These are phyloP conservation scores for Prenolepis imparis DNA, from an alignment of 2,888 invertebrate species.

Conservation along the genomic window DNA sequence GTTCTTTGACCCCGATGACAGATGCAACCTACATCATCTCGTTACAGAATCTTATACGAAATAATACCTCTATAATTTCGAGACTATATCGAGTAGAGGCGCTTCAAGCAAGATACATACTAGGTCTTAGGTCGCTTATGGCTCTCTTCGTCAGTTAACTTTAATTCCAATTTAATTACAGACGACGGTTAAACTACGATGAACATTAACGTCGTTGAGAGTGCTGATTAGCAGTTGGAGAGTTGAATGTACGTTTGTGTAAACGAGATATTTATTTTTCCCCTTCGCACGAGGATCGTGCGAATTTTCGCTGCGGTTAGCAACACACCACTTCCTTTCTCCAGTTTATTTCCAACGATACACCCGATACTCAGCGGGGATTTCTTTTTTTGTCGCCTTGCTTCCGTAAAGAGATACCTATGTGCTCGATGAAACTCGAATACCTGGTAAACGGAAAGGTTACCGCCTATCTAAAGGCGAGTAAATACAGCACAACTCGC, in stretches of 20 bases:
- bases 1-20: slow-evolving; percentile 11
- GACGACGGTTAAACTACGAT: slow-evolving; percentile 39
- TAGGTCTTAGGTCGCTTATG: not conserved
- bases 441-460: slow-evolving; percentile 53
- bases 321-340: not conserved
- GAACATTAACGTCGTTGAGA: slow-evolving; percentile 31
- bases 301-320: slow-evolving; percentile 13
- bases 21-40: not conserved
- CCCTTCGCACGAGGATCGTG: not conserved
- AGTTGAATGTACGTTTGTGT: not conserved
- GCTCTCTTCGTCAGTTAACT: slow-evolving; percentile 30
- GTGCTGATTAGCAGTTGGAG: not conserved
- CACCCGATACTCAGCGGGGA: slow-evolving; percentile 6
- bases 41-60: not conserved
- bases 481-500: slow-evolving; percentile 60
- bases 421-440: slow-evolving; percentile 55
- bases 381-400: slow-evolving; percentile 10
- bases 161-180: slow-evolving; percentile 38
- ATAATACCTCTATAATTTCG: not conserved
- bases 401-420: slow-evolving; percentile 44
- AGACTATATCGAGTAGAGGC: not conserved
- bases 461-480: slow-evolving; percentile 50
- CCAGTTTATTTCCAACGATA: slow-evolving; percentile 34
- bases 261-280: slow-evolving; percentile 15
- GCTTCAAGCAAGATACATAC: not conserved